Evolutionary conservation across 2,797 vertebrate genomes (phyloP), one percentile per base, ranked within the genome.

Genomic region (Catostomus latipinnis): DNA sequence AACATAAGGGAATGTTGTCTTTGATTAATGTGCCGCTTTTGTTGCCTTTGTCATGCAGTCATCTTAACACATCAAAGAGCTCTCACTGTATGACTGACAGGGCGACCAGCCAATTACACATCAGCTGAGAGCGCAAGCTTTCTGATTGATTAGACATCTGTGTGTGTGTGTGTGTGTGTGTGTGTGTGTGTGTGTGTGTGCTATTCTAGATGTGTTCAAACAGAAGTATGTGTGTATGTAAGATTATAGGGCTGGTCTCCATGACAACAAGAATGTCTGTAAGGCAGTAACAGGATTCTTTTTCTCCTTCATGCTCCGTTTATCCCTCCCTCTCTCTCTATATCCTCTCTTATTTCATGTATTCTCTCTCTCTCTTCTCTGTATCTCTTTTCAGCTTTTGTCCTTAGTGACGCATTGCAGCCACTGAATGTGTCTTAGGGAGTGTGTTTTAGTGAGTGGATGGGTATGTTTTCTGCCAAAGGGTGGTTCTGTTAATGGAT

Each of bases 41-140:
- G 86, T 91, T 81, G 83, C 46, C 70, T 71, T 88, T 86, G 90
- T 88, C 87, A 85, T 86, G 79, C 82, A 76, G 84, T 86, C 81
- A 18, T 85, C 81, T 89, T 87, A 90, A 85, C 88, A 88, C 87
- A 87, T 91, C 89, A 92, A 90, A 92, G 87, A 83, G 82, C 83
- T 13, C 53, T 77, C 67, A 69, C 16, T 67, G 0, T 52, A 86
- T 68, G 72, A 81, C 12, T 75, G 76, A 66, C 75, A 69, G 16
- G 56, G n/a, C 11, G 22, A 71, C 78, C 53, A 60, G 14, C 79
- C 81, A 85, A 79, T 85, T 80, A 72, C 50, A 71, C 71, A 71
- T 22, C 67, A 74, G 66, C 52, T 49, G 57, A 71, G 54, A 76
- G 68, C 71, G 22, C 52, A 57, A 73, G 76, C 84, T 88, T 79